Evolutionary conservation across 2,797 vertebrate species (phyloP), one percentile per base, ranked within the genome.

Genomic region (Eulemur albifrons): DNA sequence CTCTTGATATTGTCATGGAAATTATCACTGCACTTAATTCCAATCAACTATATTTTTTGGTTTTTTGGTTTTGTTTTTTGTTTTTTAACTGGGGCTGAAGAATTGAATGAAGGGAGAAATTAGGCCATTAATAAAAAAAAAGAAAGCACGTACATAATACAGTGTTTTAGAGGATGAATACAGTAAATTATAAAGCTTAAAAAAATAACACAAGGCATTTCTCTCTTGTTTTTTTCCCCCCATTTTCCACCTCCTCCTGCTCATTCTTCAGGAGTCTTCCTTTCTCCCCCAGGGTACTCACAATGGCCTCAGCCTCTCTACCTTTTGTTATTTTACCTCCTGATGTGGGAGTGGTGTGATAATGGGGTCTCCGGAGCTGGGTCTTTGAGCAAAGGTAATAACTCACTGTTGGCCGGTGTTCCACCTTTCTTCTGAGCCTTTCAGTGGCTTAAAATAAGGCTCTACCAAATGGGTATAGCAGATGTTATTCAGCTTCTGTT

Each of bases 1-100:
- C 25, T 92, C 48, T 94, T 73, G 18, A 92, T 96, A 97, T 89
- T 96, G 91, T 96, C n/a, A 45, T 82, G 84, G 52, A 93, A 38
- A n/a, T 69, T 50, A 70, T 73, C 5, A 0, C 57, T 48, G 69
- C 4, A n/a, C 80, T 95, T 86, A 72, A 95, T 65, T 27, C 89
- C 92, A 73, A 2, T 97, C 81, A 91, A 50, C 70, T 32, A 13
- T 15, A 11, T 50, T 35, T 79, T 52, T 54, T 5, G 4, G 7
- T 5, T 80, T 38, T 50, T 35, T 38, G 23, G 15, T n/a, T 52
- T 40, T 72, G 38, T 76, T 88, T 61, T 45, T 76, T 76, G 54
- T 45, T 70, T 95, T 84, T 61, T 15, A 69, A 94, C 32, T 72
- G 54, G 77, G 70, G 13, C 50, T 79, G 61, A 84, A 48, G 43